Evolutionary conservation across 2,888 invertebrate species (phyloP), one percentile per base, ranked within the genome.

Genomic region (Drosophila nr. medialis): DNA sequence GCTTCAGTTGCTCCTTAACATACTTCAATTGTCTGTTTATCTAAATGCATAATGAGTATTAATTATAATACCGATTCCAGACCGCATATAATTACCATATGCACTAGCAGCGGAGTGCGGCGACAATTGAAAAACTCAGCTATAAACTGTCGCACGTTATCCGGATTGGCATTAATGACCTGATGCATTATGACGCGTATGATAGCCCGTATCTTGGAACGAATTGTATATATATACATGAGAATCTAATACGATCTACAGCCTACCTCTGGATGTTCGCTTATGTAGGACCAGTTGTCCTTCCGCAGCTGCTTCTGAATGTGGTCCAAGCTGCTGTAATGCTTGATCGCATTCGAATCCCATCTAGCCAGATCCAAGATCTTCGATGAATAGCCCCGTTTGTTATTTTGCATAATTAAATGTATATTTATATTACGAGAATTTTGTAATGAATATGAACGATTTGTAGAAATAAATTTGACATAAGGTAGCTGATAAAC

Each of bases 151-250:
- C 79, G 80, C 5, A 91, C 56, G 62, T 89, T 77, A 0, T 63
- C 24, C 0, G 91, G 84, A 15, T 78, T 77, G 3, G 64, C 83
- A 62, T 82, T 89, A 11, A 91, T 74, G 0, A 87, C 71, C 36
- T 91, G 80, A 34, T 87, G 81, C 32, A 91, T 68, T 15, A 91
- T 81, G 1, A 91, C 89, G 7, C 91, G 84, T 38, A 91, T 76
- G 15, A 91, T 89, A 29, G 91, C 91, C 4, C 92, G 88, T 45
- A 91, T 76, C 91, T 91, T 36, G 21, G 1, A 34, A 11, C 11
- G 10, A 2, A n/a, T 5, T 3, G 1, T 1, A 18, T 0, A 36
- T 30, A 18, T 21, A 24, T 24, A 13, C 2, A 45, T 21, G 15
- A 45, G 7, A 45, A 15, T 45, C 8, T 0, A 24, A 24, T 24